These are phyloP conservation scores for Holothuria glaberrima DNA, from an alignment of 35 echinoderm and acorn worm genomes.

Conservation along the genomic window DNA sequence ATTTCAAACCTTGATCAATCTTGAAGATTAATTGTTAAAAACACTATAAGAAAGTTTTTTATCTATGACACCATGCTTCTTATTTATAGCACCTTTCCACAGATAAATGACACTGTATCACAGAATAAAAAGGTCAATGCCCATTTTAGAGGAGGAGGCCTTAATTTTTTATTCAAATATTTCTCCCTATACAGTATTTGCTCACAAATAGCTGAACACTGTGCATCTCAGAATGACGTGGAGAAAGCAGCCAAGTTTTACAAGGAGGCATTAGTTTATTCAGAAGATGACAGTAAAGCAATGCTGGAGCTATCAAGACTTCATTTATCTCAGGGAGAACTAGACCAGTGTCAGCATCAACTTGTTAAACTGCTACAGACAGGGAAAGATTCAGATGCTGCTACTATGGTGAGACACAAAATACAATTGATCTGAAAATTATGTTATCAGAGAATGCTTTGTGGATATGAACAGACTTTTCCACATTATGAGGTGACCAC, in stretches of 20 bases:
- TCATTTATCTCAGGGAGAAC: constrained; percentile 76
- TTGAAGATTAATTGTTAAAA: no score
- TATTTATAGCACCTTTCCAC: no score
- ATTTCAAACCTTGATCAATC: no score
- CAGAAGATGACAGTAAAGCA: constrained; percentile 78
- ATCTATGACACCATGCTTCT: no score
- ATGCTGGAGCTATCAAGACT: constrained; percentile 84
- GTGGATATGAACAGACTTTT: no score
- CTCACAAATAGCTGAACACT: constrained; percentile 92
- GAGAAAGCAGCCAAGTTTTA: constrained; percentile 97
- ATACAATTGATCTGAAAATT: neutral
- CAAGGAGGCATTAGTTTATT: constrained; percentile 97
- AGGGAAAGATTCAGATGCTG: constrained; percentile 85
- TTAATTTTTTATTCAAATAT: neutral
- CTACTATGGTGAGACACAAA: constrained; percentile 76
- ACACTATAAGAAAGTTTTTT: no score
- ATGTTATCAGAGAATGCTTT: neutral
- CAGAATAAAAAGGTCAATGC: no score
- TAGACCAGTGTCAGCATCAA: constrained; percentile 97
- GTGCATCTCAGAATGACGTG: constrained; percentile 68
- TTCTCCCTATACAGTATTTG: constrained; percentile 69
- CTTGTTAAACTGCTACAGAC: constrained; percentile 86
- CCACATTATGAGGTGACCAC: no score
- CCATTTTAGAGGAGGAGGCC: no score
- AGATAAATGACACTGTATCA: no score